phyloP scores from a whole-genome alignment of 2,797 vertebrate species.

The Cyprinodon diabolis region DNA sequence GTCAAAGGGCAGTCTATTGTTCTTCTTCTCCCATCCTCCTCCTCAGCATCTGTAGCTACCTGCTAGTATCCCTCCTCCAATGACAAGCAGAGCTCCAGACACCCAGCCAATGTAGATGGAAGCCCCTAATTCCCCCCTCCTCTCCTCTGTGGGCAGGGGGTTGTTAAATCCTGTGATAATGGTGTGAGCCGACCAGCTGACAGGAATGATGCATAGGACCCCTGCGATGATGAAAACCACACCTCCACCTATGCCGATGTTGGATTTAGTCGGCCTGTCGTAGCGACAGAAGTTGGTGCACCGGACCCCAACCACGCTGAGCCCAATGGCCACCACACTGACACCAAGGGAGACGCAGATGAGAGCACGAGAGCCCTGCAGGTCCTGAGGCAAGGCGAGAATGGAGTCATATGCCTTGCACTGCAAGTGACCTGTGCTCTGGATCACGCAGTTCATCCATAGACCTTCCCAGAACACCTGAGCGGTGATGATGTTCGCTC shows the following conservation, averaged over 20 bases:
- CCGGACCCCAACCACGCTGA: conserved; percentile 71
- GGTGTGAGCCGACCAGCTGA: conserved; percentile 77
- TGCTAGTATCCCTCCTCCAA: conserved; percentile 77
- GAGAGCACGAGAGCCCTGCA: conserved; percentile 77
- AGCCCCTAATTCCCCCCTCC: conserved; percentile 77
- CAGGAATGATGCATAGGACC: conserved; percentile 72
- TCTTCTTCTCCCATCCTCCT: conserved; percentile 1
- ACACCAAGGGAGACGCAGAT: conserved; percentile 74
- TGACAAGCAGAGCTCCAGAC: conserved; percentile 74
- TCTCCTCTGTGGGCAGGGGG: conserved; percentile 46
- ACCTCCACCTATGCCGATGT: conserved; percentile 69
- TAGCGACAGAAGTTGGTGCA: conserved; percentile 74
- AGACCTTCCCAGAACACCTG: conserved; percentile 81
- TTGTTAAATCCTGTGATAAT: conserved; percentile 79
- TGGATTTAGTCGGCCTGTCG: conserved; percentile 63
- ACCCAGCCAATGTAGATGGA: conserved; percentile 82
- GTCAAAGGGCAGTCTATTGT: background rate
- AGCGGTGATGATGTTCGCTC: conserved; percentile 76
- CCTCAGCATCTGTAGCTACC: conserved; percentile 71
- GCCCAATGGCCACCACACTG: conserved; percentile 70
- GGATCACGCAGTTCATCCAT: conserved; percentile 85
- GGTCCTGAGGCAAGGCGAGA: conserved; percentile 73
- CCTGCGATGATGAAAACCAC: conserved; percentile 76
- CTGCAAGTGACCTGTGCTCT: conserved; percentile 80
- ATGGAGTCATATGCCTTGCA: conserved; percentile 79